Conservation (phyloP, 2,797 vertebrate genomes). For the Rachycentron canadum region DNA sequence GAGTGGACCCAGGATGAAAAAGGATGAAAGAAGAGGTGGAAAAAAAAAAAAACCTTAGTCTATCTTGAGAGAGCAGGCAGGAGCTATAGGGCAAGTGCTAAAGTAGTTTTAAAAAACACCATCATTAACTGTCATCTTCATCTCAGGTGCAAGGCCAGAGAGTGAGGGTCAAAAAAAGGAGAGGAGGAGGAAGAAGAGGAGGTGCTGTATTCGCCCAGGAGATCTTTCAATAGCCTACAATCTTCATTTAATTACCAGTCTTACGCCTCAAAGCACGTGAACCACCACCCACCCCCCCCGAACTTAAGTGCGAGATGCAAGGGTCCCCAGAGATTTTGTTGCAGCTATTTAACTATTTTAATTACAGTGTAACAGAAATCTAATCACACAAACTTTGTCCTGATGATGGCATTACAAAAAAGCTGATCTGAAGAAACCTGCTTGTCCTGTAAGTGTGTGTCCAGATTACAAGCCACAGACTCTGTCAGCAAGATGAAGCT, state of each 20-base stretch:
- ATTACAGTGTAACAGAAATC: conserved; percentile 79
- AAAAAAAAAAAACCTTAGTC: conserved; percentile 22
- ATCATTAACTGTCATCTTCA: conserved; percentile 80
- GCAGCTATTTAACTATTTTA: conserved; percentile 80
- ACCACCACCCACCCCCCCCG: background rate
- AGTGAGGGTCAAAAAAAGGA: conserved; percentile 30
- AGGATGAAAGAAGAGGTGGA: conserved; percentile 39
- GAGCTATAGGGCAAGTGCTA: conserved; percentile 60
- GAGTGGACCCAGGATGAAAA: conserved; percentile 47
- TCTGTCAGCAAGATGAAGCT: conserved; percentile 63
- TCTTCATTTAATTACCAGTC: conserved; percentile 83
- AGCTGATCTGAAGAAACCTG: conserved; percentile 45
- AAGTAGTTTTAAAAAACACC: conserved; percentile 77
- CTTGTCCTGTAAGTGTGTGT: conserved; percentile 46
- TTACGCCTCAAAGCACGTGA: conserved; percentile 41
- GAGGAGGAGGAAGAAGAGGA: conserved; percentile 38
- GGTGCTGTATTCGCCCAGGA: conserved; percentile 60
- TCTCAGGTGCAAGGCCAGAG: conserved; percentile 63
- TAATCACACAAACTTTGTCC: conserved; percentile 79
- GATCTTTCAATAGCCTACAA: conserved; percentile 78
- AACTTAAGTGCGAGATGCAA: conserved; percentile 52
- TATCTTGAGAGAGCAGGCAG: conserved; percentile 61
- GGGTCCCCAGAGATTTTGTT: conserved; percentile 68
- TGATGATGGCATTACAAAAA: conserved; percentile 61
- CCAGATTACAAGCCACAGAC: conserved; percentile 60